These are phyloP conservation scores for Cyaniris semiargus DNA, from an alignment of 2,888 invertebrate genomes.

Conservation along the genomic window DNA sequence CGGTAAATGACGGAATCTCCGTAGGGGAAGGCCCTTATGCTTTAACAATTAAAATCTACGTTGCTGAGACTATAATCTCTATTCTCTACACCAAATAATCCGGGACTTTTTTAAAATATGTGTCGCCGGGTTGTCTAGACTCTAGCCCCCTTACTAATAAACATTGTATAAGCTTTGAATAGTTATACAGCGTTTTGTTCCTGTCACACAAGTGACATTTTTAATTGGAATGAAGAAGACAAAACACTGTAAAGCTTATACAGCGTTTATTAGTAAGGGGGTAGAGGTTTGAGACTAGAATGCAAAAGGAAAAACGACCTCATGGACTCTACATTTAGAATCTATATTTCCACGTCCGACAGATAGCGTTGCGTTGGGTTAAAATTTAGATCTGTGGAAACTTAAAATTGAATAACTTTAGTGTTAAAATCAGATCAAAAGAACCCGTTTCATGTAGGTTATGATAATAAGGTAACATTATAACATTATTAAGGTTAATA, in stretches of 20 bases:
- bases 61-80: neutral
- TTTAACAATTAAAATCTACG: no score
- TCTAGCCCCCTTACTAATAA: no score
- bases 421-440: conserved; percentile 16
- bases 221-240: no score
- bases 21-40: no score
- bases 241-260: no score
- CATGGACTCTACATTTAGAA: neutral
- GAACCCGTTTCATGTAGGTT: conserved; percentile 14
- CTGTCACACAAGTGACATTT: no score
- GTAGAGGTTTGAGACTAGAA: neutral
- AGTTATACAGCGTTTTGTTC: no score
- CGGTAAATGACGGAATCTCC: no score
- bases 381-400: neutral
- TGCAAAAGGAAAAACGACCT: neutral
- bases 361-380: neutral
- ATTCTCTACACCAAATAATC: neutral
- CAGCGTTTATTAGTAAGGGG: no score
- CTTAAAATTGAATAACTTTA: neutral
- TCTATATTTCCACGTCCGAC: neutral
- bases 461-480: conserved; percentile 18
- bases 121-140: neutral
- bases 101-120: neutral
- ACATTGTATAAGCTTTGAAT: no score
- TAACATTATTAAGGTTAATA: no score